Percentiles rank a stretch among this genome's conserved stretches.
Conservation (phyloP, 2,113 vertebrate species). For the Neotoma lepida region DNA sequence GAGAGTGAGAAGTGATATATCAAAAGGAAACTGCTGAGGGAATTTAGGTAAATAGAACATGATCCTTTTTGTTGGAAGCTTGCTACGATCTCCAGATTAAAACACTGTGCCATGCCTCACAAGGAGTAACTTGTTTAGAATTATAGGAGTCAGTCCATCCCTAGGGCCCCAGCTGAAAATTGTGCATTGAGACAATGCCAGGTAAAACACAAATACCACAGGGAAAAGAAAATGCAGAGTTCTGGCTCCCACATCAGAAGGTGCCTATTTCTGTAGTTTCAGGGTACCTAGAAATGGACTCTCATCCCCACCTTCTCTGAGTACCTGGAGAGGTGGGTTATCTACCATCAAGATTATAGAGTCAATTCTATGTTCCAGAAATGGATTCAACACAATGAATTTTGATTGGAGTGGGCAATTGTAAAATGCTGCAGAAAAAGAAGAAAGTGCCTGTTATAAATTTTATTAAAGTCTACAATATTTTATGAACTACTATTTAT, state of each 20-base stretch:
- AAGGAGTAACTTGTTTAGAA: constrained; percentile 44
- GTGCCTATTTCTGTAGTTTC: background rate
- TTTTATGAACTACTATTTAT: background rate
- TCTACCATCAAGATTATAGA: background rate
- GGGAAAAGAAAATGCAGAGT: background rate
- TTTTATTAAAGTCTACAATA: constrained; percentile 2
- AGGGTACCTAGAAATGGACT: background rate
- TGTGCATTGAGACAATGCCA: background rate
- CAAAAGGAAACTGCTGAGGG: constrained; percentile 62
- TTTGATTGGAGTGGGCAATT: background rate
- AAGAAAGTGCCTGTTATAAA: constrained; percentile 44
- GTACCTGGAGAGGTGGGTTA: background rate
- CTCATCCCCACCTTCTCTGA: background rate
- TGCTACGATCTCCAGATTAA: constrained; percentile 64
- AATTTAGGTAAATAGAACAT: constrained; percentile 70
- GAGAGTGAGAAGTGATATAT: constrained; percentile 61
- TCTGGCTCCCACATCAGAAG: background rate
- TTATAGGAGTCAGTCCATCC: background rate
- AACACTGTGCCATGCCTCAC: constrained; percentile 24
- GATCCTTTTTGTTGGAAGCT: constrained; percentile 72
- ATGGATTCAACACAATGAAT: constrained; percentile 20
- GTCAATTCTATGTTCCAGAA: constrained; percentile 45
- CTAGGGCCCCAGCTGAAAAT: background rate
- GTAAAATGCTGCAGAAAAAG: constrained; percentile 40
- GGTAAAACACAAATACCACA: background rate